These are phyloP conservation scores for Nothoprocta perdicaria DNA, from an alignment of 2,113 vertebrate species.

Conservation along the genomic window DNA sequence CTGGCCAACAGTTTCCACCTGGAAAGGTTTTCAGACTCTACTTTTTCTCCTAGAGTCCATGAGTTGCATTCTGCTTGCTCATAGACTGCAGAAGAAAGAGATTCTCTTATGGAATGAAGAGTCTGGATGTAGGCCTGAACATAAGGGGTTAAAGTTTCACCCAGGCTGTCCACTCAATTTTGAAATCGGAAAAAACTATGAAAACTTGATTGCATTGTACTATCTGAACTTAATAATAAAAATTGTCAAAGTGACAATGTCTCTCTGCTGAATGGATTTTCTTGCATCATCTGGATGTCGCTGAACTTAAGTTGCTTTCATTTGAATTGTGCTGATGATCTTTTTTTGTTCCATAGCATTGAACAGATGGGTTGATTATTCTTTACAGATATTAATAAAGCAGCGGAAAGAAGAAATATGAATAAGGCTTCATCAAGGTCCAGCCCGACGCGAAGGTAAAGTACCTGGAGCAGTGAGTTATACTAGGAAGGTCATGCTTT, in stretches of 20 bases:
- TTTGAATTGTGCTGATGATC: slow-evolving; percentile 83
- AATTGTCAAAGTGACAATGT: slow-evolving; percentile 70
- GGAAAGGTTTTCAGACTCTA: slow-evolving; percentile 33
- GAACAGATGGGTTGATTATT: slow-evolving; percentile 99
- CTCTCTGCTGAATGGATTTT: slow-evolving; percentile 79
- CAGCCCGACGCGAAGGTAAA: slow-evolving; percentile 99
- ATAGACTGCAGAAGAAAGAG: slow-evolving; percentile 70
- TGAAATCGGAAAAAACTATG: slow-evolving; percentile 58
- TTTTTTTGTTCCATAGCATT: slow-evolving; percentile 87
- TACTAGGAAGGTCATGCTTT: slow-evolving; percentile 77
- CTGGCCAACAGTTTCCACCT: slow-evolving; percentile 36
- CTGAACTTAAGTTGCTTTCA: slow-evolving; percentile 79
- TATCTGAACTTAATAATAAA: slow-evolving; percentile 79
- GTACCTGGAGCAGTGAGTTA: slow-evolving; percentile 87
- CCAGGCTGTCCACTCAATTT: slow-evolving; percentile 11
- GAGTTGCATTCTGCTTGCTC: slow-evolving; percentile 21
- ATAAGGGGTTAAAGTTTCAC: slow-evolving; percentile 34
- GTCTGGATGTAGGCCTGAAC: slow-evolving; percentile 29
- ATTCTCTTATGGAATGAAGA: slow-evolving; percentile 13
- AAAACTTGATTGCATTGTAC: slow-evolving; percentile 44
- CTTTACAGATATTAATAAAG: slow-evolving; percentile 99
- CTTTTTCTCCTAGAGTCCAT: slow-evolving; percentile 72
- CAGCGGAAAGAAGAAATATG: slow-evolving; percentile 97
- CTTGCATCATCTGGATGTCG: slow-evolving; percentile 75
- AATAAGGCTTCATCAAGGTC: slow-evolving; percentile 95